phyloP scores from a whole-genome alignment of 2,888 invertebrate genomes.

The Morpho deidamia region DNA sequence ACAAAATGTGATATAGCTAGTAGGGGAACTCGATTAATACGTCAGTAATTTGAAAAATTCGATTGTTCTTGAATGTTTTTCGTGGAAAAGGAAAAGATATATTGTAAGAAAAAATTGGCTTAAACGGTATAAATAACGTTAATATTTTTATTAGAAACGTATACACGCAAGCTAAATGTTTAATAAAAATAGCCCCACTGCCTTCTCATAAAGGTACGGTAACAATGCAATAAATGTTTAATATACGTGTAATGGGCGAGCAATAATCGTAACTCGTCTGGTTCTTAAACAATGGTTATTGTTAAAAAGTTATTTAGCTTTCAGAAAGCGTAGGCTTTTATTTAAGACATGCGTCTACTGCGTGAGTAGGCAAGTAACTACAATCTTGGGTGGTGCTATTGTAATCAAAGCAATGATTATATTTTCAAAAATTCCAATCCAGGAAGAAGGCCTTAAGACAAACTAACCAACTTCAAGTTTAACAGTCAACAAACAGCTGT shows the following conservation, averaged over 20 bases:
- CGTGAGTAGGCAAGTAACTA: neutral
- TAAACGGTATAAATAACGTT: neutral
- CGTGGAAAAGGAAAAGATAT: too few species aligned
- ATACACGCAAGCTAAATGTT: neutral
- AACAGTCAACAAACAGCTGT: too few species aligned
- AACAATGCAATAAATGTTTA: slow-evolving; percentile 15
- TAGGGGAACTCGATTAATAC: too few species aligned
- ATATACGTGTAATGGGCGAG: slow-evolving; percentile 5
- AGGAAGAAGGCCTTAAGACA: too few species aligned
- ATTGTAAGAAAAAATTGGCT: neutral
- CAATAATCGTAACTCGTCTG: slow-evolving; percentile 12
- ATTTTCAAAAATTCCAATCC: too few species aligned
- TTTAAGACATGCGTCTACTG: neutral
- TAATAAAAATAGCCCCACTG: neutral
- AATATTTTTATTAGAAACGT: too few species aligned
- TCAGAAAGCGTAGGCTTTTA: slow-evolving; percentile 1
- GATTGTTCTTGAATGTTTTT: too few species aligned
- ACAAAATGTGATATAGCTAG: too few species aligned
- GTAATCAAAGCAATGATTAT: too few species aligned
- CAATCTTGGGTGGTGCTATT: too few species aligned
- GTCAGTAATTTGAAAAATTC: too few species aligned
- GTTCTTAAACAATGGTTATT: slow-evolving; percentile 10
- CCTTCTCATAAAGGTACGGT: slow-evolving; percentile 12
- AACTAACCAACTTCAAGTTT: too few species aligned
- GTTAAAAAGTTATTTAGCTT: slow-evolving; percentile 7